Evolutionary conservation across 2,888 invertebrate genomes (phyloP).

Genomic region (Azorinus chamasolen): DNA sequence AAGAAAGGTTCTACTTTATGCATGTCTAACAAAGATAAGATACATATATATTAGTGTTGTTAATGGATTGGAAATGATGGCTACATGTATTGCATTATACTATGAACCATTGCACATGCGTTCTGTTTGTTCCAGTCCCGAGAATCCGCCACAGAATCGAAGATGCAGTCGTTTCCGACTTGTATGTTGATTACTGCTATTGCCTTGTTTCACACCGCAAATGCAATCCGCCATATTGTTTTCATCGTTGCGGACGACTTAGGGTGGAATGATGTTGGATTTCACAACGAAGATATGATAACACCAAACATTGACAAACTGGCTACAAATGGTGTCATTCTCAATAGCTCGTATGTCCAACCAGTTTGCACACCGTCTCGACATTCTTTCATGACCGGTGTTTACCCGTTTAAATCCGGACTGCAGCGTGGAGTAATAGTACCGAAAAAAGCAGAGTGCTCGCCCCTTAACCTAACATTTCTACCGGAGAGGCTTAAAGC

Average conservation of each 20-base stretch:
- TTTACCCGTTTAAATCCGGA: conserved; percentile 75
- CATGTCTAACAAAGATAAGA: too few relatives aligned
- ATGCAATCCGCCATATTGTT: conserved; percentile 56
- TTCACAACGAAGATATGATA: conserved; percentile 85
- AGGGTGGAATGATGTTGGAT: conserved; percentile 86
- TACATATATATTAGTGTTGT: too few relatives aligned
- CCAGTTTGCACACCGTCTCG: conserved; percentile 86
- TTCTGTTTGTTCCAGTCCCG: too few relatives aligned
- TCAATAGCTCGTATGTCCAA: conserved; percentile 86
- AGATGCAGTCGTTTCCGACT: too few relatives aligned
- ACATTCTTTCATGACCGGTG: conserved; percentile 74
- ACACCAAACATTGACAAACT: conserved; percentile 86
- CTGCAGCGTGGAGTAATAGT: conserved; percentile 78
- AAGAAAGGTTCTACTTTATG: too few relatives aligned
- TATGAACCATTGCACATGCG: too few relatives aligned
- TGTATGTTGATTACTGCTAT: not conserved
- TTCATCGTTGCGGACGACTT: conserved; percentile 74
- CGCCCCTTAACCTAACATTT: conserved; percentile 74
- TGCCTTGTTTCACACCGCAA: not conserved
- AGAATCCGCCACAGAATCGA: too few relatives aligned
- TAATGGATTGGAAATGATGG: too few relatives aligned
- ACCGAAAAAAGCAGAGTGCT: conserved; percentile 70
- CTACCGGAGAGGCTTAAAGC: conserved; percentile 76
- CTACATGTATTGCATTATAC: too few relatives aligned
- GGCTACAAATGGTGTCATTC: conserved; percentile 84